Conservation (phyloP, 2,888 invertebrate genomes). For the Dryadula phaetusa region DNA sequence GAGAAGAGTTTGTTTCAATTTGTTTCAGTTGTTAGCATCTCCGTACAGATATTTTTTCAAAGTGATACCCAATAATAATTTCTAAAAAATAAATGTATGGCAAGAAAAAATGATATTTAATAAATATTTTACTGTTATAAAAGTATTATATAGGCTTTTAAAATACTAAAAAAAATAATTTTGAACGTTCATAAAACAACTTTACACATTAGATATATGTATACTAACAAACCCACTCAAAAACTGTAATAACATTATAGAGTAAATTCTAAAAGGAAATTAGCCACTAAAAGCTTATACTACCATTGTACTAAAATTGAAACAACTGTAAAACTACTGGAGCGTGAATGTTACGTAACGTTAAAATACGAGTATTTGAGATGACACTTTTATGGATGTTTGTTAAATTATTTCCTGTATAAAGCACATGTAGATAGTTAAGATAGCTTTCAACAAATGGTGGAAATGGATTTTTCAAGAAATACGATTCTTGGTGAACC, state of each 20-base stretch:
- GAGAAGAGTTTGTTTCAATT: too few relatives aligned
- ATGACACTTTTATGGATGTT: constrained; percentile 22
- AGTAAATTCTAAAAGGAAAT: not conserved
- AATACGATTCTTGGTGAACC: not conserved
- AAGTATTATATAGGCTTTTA: too few relatives aligned
- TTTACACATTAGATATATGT: not conserved
- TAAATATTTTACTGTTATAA: too few relatives aligned
- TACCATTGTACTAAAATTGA: constrained; percentile 17
- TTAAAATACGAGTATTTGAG: constrained; percentile 9
- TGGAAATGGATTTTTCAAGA: constrained; percentile 5
- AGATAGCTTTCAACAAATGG: constrained; percentile 9
- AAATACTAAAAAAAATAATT: not conserved
- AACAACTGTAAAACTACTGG: constrained; percentile 20
- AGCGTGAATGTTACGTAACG: constrained; percentile 6
- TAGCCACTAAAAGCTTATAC: constrained; percentile 4
- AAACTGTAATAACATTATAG: not conserved
- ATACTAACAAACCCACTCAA: not conserved
- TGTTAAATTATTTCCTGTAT: constrained; percentile 21
- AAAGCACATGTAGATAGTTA: constrained; percentile 5
- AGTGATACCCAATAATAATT: too few relatives aligned
- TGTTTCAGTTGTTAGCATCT: too few relatives aligned
- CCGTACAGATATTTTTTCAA: too few relatives aligned
- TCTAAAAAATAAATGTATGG: too few relatives aligned
- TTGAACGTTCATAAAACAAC: not conserved
- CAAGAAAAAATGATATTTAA: too few relatives aligned